Base-by-base conservation (phyloP, 1,140 invertebrate genomes). In the Leptopilina boulardi region DNA sequence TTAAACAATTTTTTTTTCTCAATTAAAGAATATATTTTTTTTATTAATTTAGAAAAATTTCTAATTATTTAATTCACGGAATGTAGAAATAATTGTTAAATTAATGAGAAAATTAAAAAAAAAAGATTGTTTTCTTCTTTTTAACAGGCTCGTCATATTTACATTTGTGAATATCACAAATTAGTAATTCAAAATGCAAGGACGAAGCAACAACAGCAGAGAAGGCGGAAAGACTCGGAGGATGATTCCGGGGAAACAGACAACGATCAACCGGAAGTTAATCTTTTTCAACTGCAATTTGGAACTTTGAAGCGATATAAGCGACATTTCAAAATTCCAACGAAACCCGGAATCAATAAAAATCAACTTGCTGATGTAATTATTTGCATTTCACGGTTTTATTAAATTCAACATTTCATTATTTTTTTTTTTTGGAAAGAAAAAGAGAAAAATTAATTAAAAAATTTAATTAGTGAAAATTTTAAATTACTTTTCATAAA, bases 121-220 rank as follows among this genome's bases (percentile, higher is more conserved):
- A 10, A 51, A 80, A 80, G 21, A 34, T 1, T 10, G 11, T 18
- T 47, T n/a, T 73, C 8, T 42, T 74, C 75, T 34, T 71, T 56
- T 83, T 92, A 93, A 18, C 89, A 98, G 96, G 96, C 96, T 44
- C 93, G 95, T 82, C 98, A 99, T 86, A 98, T 96, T 86, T 99
- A 99, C 88, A 99, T 99, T 84, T 99, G 98, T 92, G 98, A 99
- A 88, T 95, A 96, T 87, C 98, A 99, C 89, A 99, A 99, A 91
- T 94, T 94, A 87, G 95, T 98, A 81, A 99, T 99, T 83, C 98
- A 99, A 89, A 97, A 95, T 89, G 96, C 97, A 13, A 93, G 98
- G 80, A 95, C 95, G 4, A 96, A 98, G 82, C 92, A 94, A 76
- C 90, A 90, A 34, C 89, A 90, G 11, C 89, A 91, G 44, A 94